Evolutionary conservation across 2,797 vertebrate species (phyloP).

Genomic region (Pantherophis alleghaniensis): DNA sequence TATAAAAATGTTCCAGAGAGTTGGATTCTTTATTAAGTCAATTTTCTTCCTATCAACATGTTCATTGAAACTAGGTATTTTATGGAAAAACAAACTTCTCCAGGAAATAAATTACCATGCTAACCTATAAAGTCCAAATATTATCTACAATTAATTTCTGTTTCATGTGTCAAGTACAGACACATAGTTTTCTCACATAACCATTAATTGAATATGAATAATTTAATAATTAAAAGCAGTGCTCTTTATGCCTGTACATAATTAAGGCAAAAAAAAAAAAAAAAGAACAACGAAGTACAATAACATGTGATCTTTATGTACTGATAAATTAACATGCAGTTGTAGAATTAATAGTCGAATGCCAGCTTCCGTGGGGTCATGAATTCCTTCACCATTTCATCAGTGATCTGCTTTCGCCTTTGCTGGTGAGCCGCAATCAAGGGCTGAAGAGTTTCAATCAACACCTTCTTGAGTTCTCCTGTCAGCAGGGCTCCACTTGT

Average conservation of each 20-base stretch:
- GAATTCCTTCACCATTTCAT: constrained; percentile 84
- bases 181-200: constrained; percentile 1
- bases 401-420: constrained; percentile 86
- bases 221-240: constrained; percentile 32
- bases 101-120: constrained; percentile 9
- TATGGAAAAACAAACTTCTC: constrained; percentile 47
- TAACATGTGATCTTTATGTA: constrained; percentile 27
- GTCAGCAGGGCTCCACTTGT: constrained; percentile 89
- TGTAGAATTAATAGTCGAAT: constrained; percentile 77
- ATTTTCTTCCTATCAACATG: constrained; percentile 54
- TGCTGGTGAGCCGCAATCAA: constrained; percentile 89
- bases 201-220: background rate
- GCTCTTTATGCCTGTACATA: constrained; percentile 26
- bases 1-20: background rate
- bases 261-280: constrained; percentile 22
- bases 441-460: constrained; percentile 92
- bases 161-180: constrained; percentile 36
- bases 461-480: constrained; percentile 90
- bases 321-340: background rate
- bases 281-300: constrained; percentile 25
- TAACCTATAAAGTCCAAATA: constrained; percentile 9
- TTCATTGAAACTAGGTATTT: constrained; percentile 43
- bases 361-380: constrained; percentile 89
- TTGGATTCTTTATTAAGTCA: constrained; percentile 47
- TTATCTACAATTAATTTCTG: background rate